Evolutionary conservation across 2,797 vertebrate species (phyloP).

Genomic region (Chaunax sp.): DNA sequence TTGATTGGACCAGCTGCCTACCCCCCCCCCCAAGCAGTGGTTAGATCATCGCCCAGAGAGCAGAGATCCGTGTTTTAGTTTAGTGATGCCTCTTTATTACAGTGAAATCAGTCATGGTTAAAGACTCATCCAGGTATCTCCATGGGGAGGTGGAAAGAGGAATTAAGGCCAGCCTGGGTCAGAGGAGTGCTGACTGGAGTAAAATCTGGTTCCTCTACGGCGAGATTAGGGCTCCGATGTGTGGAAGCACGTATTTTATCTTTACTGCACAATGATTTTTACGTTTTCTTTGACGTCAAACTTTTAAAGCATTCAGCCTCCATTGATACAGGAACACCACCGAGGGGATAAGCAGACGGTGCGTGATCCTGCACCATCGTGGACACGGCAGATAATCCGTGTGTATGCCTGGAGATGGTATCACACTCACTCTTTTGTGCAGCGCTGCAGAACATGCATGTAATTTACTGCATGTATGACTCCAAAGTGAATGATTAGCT

Average conservation of each 20-base stretch:
- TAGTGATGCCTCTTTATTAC: conserved; percentile 42
- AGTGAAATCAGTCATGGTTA: conserved; percentile 41
- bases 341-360: neutral
- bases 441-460: conserved; percentile 69
- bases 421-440: conserved; percentile 42
- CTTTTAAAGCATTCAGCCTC: neutral
- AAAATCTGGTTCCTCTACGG: conserved; percentile 17
- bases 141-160: conserved; percentile 3
- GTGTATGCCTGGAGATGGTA: conserved; percentile 24
- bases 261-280: neutral
- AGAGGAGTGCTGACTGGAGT: conserved; percentile 27
- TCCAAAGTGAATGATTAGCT: conserved; percentile 54
- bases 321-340: conserved; percentile 2
- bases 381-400: conserved; percentile 23
- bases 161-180: conserved; percentile 28
- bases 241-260: conserved; percentile 8
- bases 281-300: conserved; percentile 5
- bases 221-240: conserved; percentile 15
- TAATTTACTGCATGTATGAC: conserved; percentile 72
- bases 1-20: conserved; percentile 18
- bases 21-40: neutral
- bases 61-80: conserved; percentile 33
- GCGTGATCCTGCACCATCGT: conserved; percentile 7
- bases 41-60: conserved; percentile 26
- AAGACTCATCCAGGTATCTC: conserved; percentile 45